Evolutionary conservation across 2,113 vertebrate species (phyloP).

Genomic region (Campylomormyrus tamandua): DNA sequence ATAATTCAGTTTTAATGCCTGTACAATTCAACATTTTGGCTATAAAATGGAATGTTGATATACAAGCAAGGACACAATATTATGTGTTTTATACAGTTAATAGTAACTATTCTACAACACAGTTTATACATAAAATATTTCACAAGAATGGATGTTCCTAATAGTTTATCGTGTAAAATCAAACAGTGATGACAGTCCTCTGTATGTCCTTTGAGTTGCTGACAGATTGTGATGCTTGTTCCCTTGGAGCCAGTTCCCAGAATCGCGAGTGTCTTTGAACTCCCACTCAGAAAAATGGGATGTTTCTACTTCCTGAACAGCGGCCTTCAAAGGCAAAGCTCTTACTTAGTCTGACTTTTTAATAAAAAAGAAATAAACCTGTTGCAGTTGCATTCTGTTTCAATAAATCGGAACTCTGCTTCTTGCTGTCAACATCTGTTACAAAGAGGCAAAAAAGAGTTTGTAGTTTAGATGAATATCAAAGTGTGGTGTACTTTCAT

Average conservation of each 20-base stretch:
- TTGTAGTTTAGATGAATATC: slow-evolving; percentile 57
- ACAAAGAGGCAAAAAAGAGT: slow-evolving; percentile 43
- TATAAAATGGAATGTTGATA: neutral
- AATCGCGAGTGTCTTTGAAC: neutral
- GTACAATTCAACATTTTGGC: neutral
- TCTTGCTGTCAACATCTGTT: slow-evolving; percentile 39
- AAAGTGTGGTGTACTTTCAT: slow-evolving; percentile 52
- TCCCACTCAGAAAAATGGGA: neutral
- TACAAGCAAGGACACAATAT: neutral
- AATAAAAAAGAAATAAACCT: neutral
- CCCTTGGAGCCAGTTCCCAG: neutral
- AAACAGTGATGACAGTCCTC: neutral
- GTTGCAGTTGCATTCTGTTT: neutral
- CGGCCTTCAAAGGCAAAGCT: neutral
- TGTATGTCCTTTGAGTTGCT: neutral
- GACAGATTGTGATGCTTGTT: neutral
- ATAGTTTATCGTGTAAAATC: neutral
- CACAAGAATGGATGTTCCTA: neutral
- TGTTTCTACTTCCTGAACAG: neutral
- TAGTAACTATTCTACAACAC: neutral
- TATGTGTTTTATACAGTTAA: neutral
- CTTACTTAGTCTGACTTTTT: neutral
- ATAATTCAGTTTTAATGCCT: neutral
- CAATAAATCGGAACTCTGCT: neutral
- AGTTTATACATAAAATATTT: neutral